These are phyloP conservation scores for Tipula vernalis DNA, from an alignment of 2,888 invertebrate genomes.

Conservation along the genomic window DNA sequence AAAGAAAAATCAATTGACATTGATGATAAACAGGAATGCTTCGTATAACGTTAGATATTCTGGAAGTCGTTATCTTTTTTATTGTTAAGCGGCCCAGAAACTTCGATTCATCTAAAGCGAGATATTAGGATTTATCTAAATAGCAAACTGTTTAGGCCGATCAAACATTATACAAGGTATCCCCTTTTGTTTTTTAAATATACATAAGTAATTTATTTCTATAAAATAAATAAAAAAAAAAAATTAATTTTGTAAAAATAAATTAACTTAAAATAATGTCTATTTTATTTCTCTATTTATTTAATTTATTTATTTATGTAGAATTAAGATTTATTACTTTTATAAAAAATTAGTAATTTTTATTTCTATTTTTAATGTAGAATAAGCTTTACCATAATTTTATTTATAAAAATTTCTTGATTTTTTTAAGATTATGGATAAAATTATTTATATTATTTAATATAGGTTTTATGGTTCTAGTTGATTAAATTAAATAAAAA, in stretches of 20 bases:
- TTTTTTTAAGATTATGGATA: slow-evolving; percentile 7
- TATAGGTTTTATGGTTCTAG: background rate
- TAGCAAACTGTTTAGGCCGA: too few relatives aligned
- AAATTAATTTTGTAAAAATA: background rate
- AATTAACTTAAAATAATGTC: background rate
- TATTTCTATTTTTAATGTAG: slow-evolving; percentile 14
- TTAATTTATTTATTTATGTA: background rate
- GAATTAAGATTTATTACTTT: background rate
- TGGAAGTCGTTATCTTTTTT: background rate
- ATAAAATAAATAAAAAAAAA: background rate
- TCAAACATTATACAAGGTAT: too few relatives aligned
- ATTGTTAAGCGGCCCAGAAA: too few relatives aligned
- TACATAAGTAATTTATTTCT: background rate
- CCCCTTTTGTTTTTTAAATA: too few relatives aligned
- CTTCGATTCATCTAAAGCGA: background rate
- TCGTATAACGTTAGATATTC: background rate
- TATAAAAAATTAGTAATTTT: background rate
- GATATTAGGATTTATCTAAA: background rate
- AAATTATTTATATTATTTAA: background rate
- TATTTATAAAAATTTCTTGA: slow-evolving; percentile 8
- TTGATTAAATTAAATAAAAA: background rate
- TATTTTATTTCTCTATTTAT: background rate
- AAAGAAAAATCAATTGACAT: background rate
- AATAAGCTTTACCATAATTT: slow-evolving; percentile 16
- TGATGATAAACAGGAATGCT: background rate